Evolutionary conservation across 1,140 invertebrate genomes (phyloP).

Genomic region (Ceratina australensis): DNA sequence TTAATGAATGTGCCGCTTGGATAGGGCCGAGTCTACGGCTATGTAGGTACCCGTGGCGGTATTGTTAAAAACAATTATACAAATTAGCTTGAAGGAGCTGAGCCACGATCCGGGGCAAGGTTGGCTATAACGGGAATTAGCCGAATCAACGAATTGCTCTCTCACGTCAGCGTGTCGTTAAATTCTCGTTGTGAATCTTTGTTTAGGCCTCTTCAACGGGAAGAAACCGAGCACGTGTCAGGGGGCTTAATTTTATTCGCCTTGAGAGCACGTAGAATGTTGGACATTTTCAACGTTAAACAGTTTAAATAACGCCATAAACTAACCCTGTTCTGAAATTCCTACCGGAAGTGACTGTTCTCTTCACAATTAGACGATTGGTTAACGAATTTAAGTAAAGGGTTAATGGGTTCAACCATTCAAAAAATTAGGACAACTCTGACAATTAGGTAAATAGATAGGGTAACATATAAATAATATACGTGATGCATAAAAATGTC

Average conservation of each 20-base stretch:
- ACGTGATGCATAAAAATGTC: too few species aligned
- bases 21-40: background rate
- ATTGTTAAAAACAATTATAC: conserved; percentile 38
- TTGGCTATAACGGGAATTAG: conserved; percentile 38
- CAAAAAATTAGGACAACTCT: too few species aligned
- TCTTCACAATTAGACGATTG: too few species aligned
- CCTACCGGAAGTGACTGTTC: background rate
- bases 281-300: conserved; percentile 1
- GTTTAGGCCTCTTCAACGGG: conserved; percentile 1
- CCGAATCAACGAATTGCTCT: conserved; percentile 30
- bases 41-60: background rate
- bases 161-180: conserved; percentile 19
- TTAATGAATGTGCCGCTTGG: too few species aligned
- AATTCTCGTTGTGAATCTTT: conserved; percentile 32
- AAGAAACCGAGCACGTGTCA: background rate
- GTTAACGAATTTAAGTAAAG: too few species aligned
- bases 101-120: conserved; percentile 29
- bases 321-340: background rate
- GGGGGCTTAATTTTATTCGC: conserved; percentile 14
- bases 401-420: too few species aligned
- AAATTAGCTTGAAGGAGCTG: conserved; percentile 19
- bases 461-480: background rate
- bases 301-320: background rate
- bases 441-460: background rate
- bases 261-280: background rate